These are phyloP conservation scores for Sylvietta virens DNA, from an alignment of 2,113 vertebrate species.

Conservation along the genomic window DNA sequence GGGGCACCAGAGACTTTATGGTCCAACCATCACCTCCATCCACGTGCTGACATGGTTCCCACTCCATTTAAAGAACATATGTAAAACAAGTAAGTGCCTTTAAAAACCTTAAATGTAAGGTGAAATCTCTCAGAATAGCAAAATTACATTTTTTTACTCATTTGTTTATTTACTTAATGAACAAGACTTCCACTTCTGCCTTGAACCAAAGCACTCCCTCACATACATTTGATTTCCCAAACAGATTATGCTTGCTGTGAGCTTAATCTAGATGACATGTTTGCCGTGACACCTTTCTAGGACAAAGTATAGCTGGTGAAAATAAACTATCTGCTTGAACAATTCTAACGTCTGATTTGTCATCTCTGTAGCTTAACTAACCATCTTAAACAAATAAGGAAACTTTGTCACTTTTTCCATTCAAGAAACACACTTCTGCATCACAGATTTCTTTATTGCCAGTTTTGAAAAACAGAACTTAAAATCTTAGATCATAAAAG, in stretches of 20 bases:
- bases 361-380: background rate
- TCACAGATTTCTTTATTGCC: background rate
- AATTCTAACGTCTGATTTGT: background rate
- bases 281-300: background rate
- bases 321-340: background rate
- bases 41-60: background rate
- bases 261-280: background rate
- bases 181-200: background rate
- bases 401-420: background rate
- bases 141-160: background rate
- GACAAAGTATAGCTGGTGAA: background rate
- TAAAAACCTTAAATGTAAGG: background rate
- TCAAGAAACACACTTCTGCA: rapidly evolving
- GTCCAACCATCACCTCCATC: background rate
- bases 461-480: background rate
- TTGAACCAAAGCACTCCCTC: background rate
- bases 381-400: background rate
- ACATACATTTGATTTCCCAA: background rate
- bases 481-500: background rate
- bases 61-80: background rate
- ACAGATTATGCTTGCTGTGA: background rate
- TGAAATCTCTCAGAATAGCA: background rate
- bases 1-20: background rate
- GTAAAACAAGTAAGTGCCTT: background rate
- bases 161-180: background rate